phyloP scores from a whole-genome alignment of 2,113 vertebrate genomes.

The Todiramphus saurophagus region DNA sequence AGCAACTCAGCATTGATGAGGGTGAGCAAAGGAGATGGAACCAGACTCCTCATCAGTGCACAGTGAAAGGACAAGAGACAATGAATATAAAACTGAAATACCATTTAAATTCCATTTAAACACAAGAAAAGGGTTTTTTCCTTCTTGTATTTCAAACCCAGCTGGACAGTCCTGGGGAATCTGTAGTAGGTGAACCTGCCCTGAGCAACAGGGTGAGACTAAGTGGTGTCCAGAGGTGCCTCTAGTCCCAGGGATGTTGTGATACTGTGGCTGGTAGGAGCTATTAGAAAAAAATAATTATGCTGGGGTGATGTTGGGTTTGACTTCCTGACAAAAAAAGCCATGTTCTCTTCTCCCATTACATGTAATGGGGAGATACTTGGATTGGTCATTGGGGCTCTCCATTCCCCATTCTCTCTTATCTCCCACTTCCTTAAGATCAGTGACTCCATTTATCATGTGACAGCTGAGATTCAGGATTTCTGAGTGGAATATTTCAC shows the following conservation, averaged over 20 bases:
- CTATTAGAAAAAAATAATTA: background rate
- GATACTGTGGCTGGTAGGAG: background rate
- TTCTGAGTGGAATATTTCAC: background rate
- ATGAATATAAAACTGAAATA: background rate
- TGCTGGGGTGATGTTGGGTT: background rate
- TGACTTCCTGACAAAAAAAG: background rate
- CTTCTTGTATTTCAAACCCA: background rate
- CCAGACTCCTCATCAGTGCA: background rate
- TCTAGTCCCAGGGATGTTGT: background rate
- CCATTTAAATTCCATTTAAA: background rate
- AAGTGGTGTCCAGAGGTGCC: background rate
- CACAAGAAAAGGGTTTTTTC: background rate
- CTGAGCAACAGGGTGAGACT: background rate
- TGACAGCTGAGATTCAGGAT: background rate
- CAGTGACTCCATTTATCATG: background rate
- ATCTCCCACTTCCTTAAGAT: background rate
- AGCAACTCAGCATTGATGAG: background rate
- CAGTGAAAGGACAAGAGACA: background rate
- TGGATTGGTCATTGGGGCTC: background rate
- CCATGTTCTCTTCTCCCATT: background rate
- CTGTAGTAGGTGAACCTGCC: background rate
- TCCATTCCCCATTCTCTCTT: background rate
- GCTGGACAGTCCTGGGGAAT: background rate
- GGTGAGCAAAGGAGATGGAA: background rate
- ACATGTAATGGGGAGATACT: background rate